A percentile compares a stretch with the other conserved stretches of the same genome.
These are phyloP conservation scores for Sterrhoptilus dennistouni DNA, from an alignment of 2,113 vertebrate species.

Conservation along the genomic window DNA sequence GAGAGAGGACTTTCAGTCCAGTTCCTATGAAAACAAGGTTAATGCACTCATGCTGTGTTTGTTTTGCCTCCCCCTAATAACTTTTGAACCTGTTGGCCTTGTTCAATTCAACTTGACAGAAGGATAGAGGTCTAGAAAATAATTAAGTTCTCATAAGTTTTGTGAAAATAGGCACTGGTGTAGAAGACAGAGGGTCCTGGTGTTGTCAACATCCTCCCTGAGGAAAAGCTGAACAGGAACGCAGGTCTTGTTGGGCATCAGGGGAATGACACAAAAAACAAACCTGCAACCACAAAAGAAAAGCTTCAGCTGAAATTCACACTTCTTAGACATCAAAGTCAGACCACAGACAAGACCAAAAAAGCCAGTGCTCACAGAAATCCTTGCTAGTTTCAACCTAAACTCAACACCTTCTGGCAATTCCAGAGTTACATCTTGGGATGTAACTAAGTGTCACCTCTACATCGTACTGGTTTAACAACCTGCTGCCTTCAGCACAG, in stretches of 20 bases:
- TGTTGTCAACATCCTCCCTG: rapidly evolving
- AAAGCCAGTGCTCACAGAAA: neutral
- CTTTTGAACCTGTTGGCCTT: neutral
- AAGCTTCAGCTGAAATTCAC: neutral
- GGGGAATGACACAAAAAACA: neutral
- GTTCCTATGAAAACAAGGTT: conserved; percentile 7
- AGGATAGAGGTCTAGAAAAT: neutral
- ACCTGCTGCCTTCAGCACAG: neutral
- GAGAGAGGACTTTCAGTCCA: neutral
- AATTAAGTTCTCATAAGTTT: neutral
- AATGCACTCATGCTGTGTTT: neutral
- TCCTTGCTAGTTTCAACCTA: neutral
- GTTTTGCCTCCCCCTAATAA: conserved; percentile 1
- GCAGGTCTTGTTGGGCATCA: rapidly evolving
- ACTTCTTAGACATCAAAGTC: neutral
- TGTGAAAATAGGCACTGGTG: neutral
- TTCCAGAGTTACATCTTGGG: neutral
- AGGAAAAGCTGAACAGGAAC: neutral
- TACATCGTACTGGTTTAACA: rapidly evolving
- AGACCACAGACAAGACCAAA: neutral
- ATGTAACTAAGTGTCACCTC: neutral
- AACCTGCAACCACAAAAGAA: neutral
- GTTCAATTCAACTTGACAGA: conserved; percentile 24
- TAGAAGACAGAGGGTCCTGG: neutral
- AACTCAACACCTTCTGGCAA: neutral